Evolutionary conservation across 2,888 invertebrate species (phyloP).

Genomic region (Torymus aiolomorphi): DNA sequence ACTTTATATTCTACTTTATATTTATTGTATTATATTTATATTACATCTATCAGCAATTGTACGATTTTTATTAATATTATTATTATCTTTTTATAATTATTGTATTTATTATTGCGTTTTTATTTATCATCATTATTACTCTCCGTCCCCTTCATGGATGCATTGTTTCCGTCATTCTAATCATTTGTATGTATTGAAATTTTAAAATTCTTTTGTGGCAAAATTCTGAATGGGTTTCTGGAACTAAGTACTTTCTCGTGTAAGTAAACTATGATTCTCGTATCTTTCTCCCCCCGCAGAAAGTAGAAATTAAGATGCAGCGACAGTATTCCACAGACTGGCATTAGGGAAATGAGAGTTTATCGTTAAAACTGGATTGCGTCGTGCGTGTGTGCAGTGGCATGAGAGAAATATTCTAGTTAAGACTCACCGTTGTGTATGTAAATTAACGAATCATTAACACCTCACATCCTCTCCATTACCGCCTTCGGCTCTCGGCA

Average conservation of each 20-base stretch:
- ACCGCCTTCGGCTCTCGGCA: conserved; percentile 48
- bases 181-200: not conserved
- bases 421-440: conserved; percentile 66
- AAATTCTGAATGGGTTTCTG: not conserved
- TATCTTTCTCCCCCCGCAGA: conserved; percentile 34
- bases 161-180: not conserved
- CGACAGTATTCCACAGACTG: conserved; percentile 73
- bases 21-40: conserved; percentile 47
- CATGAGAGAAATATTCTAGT: conserved; percentile 61
- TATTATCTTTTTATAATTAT: conserved; percentile 18
- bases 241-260: not conserved
- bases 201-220: too few relatives aligned
- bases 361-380: conserved; percentile 70
- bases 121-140: conserved; percentile 29
- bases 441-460: conserved; percentile 65
- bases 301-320: conserved; percentile 66
- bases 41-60: conserved; percentile 34
- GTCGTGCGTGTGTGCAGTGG: conserved; percentile 74
- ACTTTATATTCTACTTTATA: conserved; percentile 47
- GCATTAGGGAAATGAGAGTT: conserved; percentile 69
- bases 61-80: conserved; percentile 32
- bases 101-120: conserved; percentile 21
- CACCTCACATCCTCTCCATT: conserved; percentile 46
- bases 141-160: conserved; percentile 26
- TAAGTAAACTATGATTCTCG: conserved; percentile 26